phyloP scores from a whole-genome alignment of 2,113 vertebrate genomes.

The Megalops atlanticus region DNA sequence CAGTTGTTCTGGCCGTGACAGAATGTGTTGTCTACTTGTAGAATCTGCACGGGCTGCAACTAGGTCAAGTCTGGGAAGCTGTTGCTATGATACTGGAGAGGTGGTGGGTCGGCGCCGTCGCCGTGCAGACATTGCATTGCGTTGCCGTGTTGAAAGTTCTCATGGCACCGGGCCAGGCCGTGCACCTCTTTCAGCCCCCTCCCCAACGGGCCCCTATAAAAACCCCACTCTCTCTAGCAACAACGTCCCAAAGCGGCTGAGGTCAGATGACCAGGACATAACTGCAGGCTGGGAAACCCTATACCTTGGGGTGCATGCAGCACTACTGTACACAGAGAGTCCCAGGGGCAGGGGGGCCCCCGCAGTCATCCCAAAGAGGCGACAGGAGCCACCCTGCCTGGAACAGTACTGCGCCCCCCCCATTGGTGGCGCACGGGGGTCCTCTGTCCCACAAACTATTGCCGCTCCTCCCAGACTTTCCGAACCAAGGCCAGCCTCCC shows the following conservation, averaged over 20 bases:
- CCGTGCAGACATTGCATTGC: slow-evolving; percentile 9
- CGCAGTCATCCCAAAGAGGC: slow-evolving; percentile 48
- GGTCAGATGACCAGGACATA: slow-evolving; percentile 62
- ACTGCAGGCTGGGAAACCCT: slow-evolving; percentile 55
- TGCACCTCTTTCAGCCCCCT: slow-evolving; percentile 37
- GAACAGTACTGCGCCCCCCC: too few species aligned
- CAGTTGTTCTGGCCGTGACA: neutral
- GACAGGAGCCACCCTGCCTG: too few species aligned
- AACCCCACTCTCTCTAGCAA: slow-evolving; percentile 72
- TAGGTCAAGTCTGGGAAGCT: neutral
- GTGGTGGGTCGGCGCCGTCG: neutral
- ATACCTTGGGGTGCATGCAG: slow-evolving; percentile 55
- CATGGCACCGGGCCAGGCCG: slow-evolving; percentile 53
- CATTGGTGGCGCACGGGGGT: too few species aligned
- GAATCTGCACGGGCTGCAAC: neutral
- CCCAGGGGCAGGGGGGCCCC: slow-evolving; percentile 61
- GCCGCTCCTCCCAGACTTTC: too few species aligned
- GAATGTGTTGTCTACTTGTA: neutral
- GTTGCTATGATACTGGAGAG: neutral
- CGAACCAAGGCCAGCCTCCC: too few species aligned
- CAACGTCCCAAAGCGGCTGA: slow-evolving; percentile 65
- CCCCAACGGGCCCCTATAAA: slow-evolving; percentile 42
- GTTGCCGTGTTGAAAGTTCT: slow-evolving; percentile 11
- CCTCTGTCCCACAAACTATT: too few species aligned
- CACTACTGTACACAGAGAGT: slow-evolving; percentile 52